phyloP scores from a whole-genome alignment of 2,888 invertebrate species.

The Pimpla rufipes region DNA sequence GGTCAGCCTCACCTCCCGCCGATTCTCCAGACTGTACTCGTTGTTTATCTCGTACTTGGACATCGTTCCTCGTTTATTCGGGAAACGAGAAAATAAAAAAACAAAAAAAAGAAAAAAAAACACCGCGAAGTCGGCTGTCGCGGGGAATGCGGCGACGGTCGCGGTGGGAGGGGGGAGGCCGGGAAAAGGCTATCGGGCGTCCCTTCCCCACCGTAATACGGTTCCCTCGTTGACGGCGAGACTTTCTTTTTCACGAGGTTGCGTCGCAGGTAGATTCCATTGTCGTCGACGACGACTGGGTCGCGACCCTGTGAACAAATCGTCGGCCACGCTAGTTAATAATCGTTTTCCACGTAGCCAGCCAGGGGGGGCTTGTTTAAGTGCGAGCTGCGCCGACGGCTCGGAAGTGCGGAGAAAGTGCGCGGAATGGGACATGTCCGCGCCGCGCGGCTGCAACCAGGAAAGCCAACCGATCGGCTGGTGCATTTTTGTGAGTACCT shows the following conservation, averaged over 20 bases:
- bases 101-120: neutral
- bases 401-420: constrained; percentile 39
- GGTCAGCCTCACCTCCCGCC: constrained; percentile 79
- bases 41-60: constrained; percentile 81
- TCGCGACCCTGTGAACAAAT: constrained; percentile 48
- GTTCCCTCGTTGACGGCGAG: constrained; percentile 31
- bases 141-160: neutral
- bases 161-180: neutral
- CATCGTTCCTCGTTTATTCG: constrained; percentile 70
- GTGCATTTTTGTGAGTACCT: neutral
- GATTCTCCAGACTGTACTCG: constrained; percentile 76
- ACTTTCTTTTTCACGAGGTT: constrained; percentile 41
- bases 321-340: neutral
- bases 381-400: neutral
- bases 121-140: too few relatives aligned
- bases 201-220: constrained; percentile 10
- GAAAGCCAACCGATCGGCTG: neutral
- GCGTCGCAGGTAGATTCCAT: constrained; percentile 70
- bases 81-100: constrained; percentile 12
- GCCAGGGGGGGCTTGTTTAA: neutral
- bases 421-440: neutral
- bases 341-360: neutral
- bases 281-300: constrained; percentile 48
- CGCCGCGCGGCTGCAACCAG: neutral
- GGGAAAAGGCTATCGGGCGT: neutral